A percentile compares a stretch with the other conserved stretches of the same genome.
phyloP scores from a whole-genome alignment of 2,888 invertebrate species.

The Lochmaea crataegi region DNA sequence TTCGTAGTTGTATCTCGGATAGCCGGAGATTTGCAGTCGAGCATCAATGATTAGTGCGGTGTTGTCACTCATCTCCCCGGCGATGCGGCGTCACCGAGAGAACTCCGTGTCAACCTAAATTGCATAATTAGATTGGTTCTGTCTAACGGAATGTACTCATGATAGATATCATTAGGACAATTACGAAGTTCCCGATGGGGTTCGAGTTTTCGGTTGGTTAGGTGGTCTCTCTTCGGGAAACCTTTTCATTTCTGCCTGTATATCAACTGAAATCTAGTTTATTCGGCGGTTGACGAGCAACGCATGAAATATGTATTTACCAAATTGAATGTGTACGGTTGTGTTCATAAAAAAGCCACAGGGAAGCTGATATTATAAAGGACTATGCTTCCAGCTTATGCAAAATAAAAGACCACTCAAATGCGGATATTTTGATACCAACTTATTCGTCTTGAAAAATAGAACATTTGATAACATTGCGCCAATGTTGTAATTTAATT shows the following conservation, averaged over 20 bases:
- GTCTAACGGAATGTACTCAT: conserved; percentile 57
- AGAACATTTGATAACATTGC: no score
- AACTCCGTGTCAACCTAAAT: conserved; percentile 59
- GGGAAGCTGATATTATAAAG: no score
- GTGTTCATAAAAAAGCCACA: no score
- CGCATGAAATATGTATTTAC: no score
- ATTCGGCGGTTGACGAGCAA: background rate
- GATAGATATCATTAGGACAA: conserved; percentile 61
- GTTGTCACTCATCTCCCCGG: conserved; percentile 61
- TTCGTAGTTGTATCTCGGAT: conserved; percentile 50
- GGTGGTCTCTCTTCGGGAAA: conserved; percentile 22
- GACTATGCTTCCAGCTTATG: no score
- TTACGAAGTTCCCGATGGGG: conserved; percentile 46
- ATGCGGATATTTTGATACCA: no score
- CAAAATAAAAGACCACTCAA: no score
- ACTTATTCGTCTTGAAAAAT: no score
- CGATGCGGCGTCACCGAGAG: conserved; percentile 52
- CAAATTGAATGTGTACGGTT: no score
- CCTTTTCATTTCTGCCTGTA: conserved; percentile 30
- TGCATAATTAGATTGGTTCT: conserved; percentile 64
- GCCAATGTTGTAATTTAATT: no score
- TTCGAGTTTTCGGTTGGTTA: conserved; percentile 23
- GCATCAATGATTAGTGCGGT: conserved; percentile 59
- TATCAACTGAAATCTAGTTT: conserved; percentile 14
- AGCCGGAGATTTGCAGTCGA: conserved; percentile 52